phyloP scores from a whole-genome alignment of 2,888 invertebrate species.

The Drosophila prostipennis region DNA sequence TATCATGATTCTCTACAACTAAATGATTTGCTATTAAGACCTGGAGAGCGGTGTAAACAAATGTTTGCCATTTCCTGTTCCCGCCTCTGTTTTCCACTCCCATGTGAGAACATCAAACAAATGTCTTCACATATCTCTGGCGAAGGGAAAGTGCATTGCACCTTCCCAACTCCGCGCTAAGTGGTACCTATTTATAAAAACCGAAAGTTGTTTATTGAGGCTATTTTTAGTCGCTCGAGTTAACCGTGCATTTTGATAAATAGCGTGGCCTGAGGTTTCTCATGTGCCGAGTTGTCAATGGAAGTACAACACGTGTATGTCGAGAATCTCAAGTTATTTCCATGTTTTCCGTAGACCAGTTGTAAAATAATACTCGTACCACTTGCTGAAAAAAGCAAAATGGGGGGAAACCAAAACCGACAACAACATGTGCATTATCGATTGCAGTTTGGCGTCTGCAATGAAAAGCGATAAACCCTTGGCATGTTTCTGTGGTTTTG shows the following conservation, averaged over 20 bases:
- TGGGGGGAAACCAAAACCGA: slow-evolving; percentile 8
- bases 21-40: slow-evolving; percentile 22
- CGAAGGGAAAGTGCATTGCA: slow-evolving; percentile 66
- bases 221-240: slow-evolving; percentile 35
- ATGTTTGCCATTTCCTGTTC: slow-evolving; percentile 47
- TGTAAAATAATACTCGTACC: slow-evolving; percentile 38
- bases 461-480: slow-evolving; percentile 36
- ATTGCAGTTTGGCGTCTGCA: slow-evolving; percentile 37
- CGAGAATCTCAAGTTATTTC: slow-evolving; percentile 13
- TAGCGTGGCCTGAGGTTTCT: slow-evolving; percentile 8
- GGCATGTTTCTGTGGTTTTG: slow-evolving; percentile 36
- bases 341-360: slow-evolving; percentile 14
- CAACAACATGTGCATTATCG: slow-evolving; percentile 50
- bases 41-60: slow-evolving; percentile 27
- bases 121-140: slow-evolving; percentile 24
- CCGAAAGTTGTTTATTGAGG: slow-evolving; percentile 37
- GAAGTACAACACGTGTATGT: slow-evolving; percentile 24
- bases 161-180: slow-evolving; percentile 48
- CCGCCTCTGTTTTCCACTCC: background rate
- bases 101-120: slow-evolving; percentile 31
- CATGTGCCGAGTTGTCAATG: slow-evolving; percentile 33
- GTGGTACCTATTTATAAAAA: slow-evolving; percentile 65
- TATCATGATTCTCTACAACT: background rate
- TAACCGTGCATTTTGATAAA: slow-evolving; percentile 34
- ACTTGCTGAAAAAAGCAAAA: background rate